Percentiles rank a stretch among this genome's conserved stretches.
Conservation (phyloP, 2,888 invertebrate species). For the Archips crataeganus region DNA sequence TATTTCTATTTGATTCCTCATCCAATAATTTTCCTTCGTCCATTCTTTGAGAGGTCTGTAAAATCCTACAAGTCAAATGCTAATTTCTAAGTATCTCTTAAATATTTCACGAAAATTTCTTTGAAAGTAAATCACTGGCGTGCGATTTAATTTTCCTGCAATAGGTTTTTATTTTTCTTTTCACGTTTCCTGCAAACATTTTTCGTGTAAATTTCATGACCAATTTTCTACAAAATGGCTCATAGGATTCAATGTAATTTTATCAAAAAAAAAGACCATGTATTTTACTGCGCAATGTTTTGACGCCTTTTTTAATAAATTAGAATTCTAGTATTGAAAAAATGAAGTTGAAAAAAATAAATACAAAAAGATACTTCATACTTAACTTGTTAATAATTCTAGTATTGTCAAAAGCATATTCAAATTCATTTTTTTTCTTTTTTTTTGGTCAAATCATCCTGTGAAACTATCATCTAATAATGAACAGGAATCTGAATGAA, state of each 20-base stretch:
- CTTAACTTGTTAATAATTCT: too few species aligned
- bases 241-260: neutral
- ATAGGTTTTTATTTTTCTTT: neutral
- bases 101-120: neutral
- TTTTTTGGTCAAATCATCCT: too few species aligned
- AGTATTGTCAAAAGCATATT: too few species aligned
- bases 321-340: too few species aligned
- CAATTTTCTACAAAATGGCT: neutral
- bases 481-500: too few species aligned
- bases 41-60: neutral
- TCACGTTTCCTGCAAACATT: neutral
- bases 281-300: too few species aligned
- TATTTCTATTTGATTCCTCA: neutral
- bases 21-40: neutral
- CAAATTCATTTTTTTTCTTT: too few species aligned
- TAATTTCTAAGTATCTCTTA: neutral
- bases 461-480: too few species aligned
- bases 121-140: neutral
- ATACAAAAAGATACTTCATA: too few species aligned
- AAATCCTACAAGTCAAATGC: neutral
- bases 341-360: too few species aligned
- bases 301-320: too few species aligned
- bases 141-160: neutral
- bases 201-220: neutral
- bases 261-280: neutral